Evolutionary conservation across 2,113 vertebrate species (phyloP).

Genomic region (Eubucco bourcierii): DNA sequence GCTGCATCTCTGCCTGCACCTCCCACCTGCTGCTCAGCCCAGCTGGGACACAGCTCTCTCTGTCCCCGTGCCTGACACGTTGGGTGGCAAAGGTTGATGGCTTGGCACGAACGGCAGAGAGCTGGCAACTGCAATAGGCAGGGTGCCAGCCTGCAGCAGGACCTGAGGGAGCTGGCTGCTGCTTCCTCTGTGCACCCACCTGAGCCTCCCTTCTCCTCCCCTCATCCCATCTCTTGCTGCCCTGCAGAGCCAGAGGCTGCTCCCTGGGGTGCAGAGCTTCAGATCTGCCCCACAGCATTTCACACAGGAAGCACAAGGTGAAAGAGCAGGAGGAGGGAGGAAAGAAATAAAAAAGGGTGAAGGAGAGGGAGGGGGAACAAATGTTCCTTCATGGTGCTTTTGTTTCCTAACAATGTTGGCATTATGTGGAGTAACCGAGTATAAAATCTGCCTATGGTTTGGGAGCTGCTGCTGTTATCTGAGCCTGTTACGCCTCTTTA

Average conservation of each 20-base stretch:
- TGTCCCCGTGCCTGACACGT: accelerated
- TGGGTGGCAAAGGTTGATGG: neutral
- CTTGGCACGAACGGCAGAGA: neutral
- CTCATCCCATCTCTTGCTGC: accelerated
- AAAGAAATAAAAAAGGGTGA: neutral
- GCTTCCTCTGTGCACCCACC: neutral
- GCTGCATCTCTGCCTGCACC: neutral
- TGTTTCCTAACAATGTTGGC: slow-evolving; percentile 67
- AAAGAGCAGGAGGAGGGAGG: neutral
- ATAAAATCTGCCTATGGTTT: slow-evolving; percentile 62
- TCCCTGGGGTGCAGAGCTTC: neutral
- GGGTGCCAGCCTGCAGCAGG: neutral
- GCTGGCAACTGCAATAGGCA: neutral
- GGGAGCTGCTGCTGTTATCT: slow-evolving; percentile 48
- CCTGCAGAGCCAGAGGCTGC: neutral
- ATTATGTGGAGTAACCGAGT: slow-evolving; percentile 62
- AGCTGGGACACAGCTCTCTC: neutral
- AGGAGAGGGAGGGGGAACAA: neutral
- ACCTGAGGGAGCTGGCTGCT: neutral
- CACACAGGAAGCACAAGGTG: neutral
- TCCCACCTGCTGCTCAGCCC: neutral
- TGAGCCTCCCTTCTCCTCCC: neutral
- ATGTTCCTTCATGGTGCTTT: slow-evolving; percentile 48
- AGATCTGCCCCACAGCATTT: accelerated
- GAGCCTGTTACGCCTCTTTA: slow-evolving; percentile 62